A percentile compares a stretch with the other conserved stretches of the same genome.
Conservation (phyloP, 2,797 vertebrate species). For the Nyctalus aviator region DNA sequence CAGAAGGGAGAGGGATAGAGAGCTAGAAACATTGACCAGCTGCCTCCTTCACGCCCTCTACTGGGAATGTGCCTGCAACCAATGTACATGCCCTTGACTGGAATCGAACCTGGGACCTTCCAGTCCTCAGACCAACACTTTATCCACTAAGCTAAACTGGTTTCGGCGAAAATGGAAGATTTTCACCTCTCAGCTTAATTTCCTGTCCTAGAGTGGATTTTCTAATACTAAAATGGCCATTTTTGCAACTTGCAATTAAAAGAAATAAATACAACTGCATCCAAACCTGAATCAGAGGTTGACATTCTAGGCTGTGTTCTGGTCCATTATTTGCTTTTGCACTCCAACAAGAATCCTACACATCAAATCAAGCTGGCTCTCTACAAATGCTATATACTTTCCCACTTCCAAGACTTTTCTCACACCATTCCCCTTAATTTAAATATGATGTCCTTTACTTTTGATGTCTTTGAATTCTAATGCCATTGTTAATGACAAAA, state of each 20-base stretch:
- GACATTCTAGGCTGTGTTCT: not conserved
- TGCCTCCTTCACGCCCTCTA: too few relatives aligned
- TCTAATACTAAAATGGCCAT: slow-evolving; percentile 40
- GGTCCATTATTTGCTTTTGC: slow-evolving; percentile 22
- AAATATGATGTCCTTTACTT: slow-evolving; percentile 25
- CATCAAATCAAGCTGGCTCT: slow-evolving; percentile 11
- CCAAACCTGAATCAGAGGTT: not conserved
- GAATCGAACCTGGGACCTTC: too few relatives aligned
- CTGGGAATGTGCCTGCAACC: too few relatives aligned
- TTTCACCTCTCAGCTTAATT: slow-evolving; percentile 49
- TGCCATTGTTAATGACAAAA: slow-evolving; percentile 31
- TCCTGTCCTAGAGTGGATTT: not conserved
- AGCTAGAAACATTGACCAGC: too few relatives aligned
- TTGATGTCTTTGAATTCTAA: slow-evolving; percentile 42
- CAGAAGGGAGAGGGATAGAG: too few relatives aligned
- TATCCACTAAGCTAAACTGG: too few relatives aligned
- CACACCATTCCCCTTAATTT: not conserved
- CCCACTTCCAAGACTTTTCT: slow-evolving; percentile 32
- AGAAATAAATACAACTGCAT: slow-evolving; percentile 21
- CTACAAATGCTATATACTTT: not conserved
- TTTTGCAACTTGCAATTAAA: slow-evolving; percentile 49
- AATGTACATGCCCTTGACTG: too few relatives aligned
- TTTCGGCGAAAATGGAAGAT: not conserved
- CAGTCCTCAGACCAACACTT: too few relatives aligned
- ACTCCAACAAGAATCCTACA: slow-evolving; percentile 8